Conservation (phyloP, 2,113 vertebrate genomes). For the Blennius ocellaris region DNA sequence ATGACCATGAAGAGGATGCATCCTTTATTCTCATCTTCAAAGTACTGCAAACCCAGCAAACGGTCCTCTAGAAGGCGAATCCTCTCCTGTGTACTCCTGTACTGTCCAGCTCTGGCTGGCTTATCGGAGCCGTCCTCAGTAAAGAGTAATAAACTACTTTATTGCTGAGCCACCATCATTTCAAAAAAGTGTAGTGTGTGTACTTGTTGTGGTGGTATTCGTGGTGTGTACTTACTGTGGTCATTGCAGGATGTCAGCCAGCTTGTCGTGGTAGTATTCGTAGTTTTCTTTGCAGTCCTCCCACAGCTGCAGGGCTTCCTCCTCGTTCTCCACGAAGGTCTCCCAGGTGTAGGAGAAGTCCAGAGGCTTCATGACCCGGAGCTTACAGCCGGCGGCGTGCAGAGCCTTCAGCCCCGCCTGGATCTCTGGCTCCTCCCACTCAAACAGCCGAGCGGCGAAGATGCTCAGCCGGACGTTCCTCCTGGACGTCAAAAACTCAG, state of each 20-base stretch:
- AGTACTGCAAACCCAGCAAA: too few relatives aligned
- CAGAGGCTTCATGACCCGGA: slow-evolving; percentile 94
- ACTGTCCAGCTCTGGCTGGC: too few relatives aligned
- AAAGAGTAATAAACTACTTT: too few relatives aligned
- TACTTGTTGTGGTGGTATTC: too few relatives aligned
- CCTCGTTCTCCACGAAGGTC: slow-evolving; percentile 93
- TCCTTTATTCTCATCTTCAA: too few relatives aligned
- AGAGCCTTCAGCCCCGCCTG: slow-evolving; percentile 86
- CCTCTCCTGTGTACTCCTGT: too few relatives aligned
- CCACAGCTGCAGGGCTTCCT: slow-evolving; percentile 90
- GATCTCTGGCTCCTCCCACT: slow-evolving; percentile 93
- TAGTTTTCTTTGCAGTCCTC: slow-evolving; percentile 98
- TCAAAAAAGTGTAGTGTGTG: too few relatives aligned
- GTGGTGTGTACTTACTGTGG: slow-evolving; percentile 31
- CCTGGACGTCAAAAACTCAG: slow-evolving; percentile 80
- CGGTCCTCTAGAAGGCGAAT: too few relatives aligned
- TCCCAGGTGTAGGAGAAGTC: slow-evolving; percentile 95
- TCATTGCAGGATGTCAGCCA: slow-evolving; percentile 90
- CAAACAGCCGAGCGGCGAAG: slow-evolving; percentile 90
- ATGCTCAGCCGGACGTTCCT: slow-evolving; percentile 87
- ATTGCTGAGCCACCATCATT: too few relatives aligned
- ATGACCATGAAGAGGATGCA: too few relatives aligned
- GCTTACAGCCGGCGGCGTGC: slow-evolving; percentile 88
- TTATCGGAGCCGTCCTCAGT: too few relatives aligned
- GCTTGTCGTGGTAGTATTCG: slow-evolving; percentile 91